Evolutionary conservation across 2,888 invertebrate species (phyloP).

Genomic region (Prionchulus punctatus): DNA sequence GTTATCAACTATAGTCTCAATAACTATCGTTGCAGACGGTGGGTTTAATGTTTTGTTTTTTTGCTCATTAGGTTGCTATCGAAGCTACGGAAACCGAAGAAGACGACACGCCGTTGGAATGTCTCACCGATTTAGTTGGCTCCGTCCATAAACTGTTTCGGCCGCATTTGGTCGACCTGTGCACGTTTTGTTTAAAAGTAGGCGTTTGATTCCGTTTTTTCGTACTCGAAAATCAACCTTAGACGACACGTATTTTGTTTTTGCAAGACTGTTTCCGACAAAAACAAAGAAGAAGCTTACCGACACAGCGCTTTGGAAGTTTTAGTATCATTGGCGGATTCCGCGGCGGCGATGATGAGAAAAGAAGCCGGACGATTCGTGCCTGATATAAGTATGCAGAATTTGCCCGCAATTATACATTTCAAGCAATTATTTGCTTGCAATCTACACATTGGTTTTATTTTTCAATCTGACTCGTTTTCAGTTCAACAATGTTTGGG

Average conservation of each 20-base stretch:
- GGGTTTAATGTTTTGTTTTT: neutral
- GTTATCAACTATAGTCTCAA: neutral
- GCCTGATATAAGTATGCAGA: constrained; percentile 37
- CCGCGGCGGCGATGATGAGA: constrained; percentile 86
- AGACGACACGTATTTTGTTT: constrained; percentile 9
- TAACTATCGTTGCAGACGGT: neutral
- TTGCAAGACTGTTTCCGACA: constrained; percentile 21
- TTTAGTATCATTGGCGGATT: constrained; percentile 66
- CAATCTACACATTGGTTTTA: too few relatives aligned
- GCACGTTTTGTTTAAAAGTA: constrained; percentile 71
- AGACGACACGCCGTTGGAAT: constrained; percentile 65
- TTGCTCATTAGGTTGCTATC: constrained; percentile 49
- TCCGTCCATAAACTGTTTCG: constrained; percentile 77
- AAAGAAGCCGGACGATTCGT: constrained; percentile 74
- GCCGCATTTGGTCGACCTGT: constrained; percentile 64
- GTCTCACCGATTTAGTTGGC: constrained; percentile 83
- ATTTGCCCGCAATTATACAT: neutral
- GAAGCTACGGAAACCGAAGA: constrained; percentile 65
- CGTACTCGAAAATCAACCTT: neutral
- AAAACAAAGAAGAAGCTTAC: constrained; percentile 45
- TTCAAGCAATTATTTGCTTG: neutral
- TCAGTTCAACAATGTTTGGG: constrained; percentile 63
- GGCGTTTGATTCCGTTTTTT: constrained; percentile 3
- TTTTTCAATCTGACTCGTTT: constrained; percentile 36
- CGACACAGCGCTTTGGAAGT: constrained; percentile 78